phyloP scores from a whole-genome alignment of 2,888 invertebrate species.

The Anoncus sp. region DNA sequence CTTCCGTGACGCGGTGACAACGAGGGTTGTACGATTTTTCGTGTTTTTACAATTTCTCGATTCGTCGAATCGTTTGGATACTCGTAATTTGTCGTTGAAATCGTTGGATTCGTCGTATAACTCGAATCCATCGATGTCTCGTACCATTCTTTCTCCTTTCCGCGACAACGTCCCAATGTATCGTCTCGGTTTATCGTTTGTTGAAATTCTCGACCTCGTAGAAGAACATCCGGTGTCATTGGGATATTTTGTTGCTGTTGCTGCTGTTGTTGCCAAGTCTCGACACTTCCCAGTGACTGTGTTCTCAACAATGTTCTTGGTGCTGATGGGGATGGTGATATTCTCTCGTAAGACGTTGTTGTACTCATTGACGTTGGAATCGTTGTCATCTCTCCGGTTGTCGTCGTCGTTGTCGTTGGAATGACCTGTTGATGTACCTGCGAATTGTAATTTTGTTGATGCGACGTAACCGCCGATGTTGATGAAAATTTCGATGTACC shows the following conservation, averaged over 20 bases:
- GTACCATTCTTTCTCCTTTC: constrained; percentile 88
- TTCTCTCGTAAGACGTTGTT: constrained; percentile 51
- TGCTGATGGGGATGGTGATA: constrained; percentile 70
- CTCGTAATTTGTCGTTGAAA: constrained; percentile 30
- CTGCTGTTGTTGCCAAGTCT: constrained; percentile 76
- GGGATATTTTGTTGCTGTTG: constrained; percentile 29
- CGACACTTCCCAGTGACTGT: constrained; percentile 86
- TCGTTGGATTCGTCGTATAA: constrained; percentile 39
- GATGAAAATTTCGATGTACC: constrained; percentile 60
- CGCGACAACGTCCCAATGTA: constrained; percentile 70
- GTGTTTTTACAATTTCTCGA: constrained; percentile 52
- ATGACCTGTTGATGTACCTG: constrained; percentile 50
- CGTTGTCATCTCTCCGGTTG: constrained; percentile 9
- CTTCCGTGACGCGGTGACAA: constrained; percentile 45
- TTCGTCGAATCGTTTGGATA: constrained; percentile 52
- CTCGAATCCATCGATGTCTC: constrained; percentile 87
- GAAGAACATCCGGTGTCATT: constrained; percentile 9
- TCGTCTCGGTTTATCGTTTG: too few relatives aligned
- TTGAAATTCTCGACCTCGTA: constrained; percentile 23
- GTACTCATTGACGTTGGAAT: constrained; percentile 7
- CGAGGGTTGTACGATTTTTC: constrained; percentile 45
- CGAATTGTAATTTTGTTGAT: constrained; percentile 63
- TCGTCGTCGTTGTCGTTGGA: constrained; percentile 5
- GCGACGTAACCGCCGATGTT: constrained; percentile 51
- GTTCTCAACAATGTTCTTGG: constrained; percentile 84